These are phyloP conservation scores for Scartelaos histophorus DNA, from an alignment of 2,113 vertebrate genomes.

Conservation along the genomic window DNA sequence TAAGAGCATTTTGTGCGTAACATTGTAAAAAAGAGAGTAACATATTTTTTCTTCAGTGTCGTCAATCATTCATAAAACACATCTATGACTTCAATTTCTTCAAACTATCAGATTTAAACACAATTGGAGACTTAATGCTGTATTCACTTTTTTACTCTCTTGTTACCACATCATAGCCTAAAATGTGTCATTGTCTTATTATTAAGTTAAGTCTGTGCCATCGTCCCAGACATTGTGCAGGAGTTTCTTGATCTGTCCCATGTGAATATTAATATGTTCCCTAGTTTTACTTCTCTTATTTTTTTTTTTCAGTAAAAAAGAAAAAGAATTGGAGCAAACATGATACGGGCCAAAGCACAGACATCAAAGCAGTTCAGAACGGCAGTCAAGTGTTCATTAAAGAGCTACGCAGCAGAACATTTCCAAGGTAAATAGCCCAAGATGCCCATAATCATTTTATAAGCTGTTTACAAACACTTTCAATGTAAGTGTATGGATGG, in stretches of 20 bases:
- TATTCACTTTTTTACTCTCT: no score
- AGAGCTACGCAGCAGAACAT: slow-evolving; percentile 92
- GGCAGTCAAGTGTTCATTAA: slow-evolving; percentile 98
- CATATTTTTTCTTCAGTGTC: no score
- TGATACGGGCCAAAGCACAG: slow-evolving; percentile 86
- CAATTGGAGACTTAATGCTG: no score
- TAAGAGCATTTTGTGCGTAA: no score
- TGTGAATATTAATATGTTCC: background rate
- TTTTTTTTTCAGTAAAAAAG: slow-evolving; percentile 87
- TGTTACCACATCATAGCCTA: no score
- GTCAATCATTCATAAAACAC: no score
- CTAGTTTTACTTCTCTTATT: background rate
- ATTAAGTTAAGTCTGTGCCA: background rate
- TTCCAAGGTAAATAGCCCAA: slow-evolving; percentile 84
- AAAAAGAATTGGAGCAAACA: slow-evolving; percentile 96
- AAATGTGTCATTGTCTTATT: background rate
- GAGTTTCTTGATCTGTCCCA: background rate
- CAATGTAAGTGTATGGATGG: background rate
- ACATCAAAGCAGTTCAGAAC: slow-evolving; percentile 92
- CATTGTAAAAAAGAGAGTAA: no score
- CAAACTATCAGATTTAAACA: no score
- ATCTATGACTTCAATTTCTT: no score
- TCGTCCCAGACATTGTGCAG: background rate
- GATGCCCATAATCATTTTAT: background rate
- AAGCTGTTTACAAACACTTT: background rate